Evolutionary conservation across 2,797 vertebrate species (phyloP), one percentile per base, ranked within the genome.

Genomic region (Schizopygopsis pylzovi): DNA sequence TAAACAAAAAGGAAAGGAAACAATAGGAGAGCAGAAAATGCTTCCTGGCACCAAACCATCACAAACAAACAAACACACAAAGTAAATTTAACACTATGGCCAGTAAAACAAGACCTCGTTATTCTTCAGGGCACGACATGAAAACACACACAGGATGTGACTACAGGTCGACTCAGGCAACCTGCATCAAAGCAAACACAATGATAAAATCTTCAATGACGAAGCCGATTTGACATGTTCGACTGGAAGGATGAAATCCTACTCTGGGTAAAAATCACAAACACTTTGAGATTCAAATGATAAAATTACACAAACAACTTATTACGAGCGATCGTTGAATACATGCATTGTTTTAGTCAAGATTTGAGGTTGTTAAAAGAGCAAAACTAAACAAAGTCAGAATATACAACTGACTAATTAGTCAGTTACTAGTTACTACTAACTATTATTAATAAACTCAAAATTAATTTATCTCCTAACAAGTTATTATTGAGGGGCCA

Each of bases 1-100:
- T 77, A 82, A 87, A 87, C 81, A 92, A 92, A 89, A 82, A 70
- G 25, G 71, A 81, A 91, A 78, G 91, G 86, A 93, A 93, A 93
- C 84, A 88, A 91, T 91, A 92, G 92, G 90, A 93, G 67, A 39
- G 79, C 80, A 85, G 86, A 88, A 91, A 88, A 84, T 70, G 71
- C 85, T 85, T 90, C 87, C 91, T 93, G 75, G 79, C 88, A 75
- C 18, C 41, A 75, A 83, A 75, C 54, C 39, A 63, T 56, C 82
- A 68, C 86, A 86, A 67, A 83, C 67, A 87, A 41, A 83, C 67
- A 87, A 41, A 83, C 28, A 83, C 75, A 63, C 67, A 79, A 59
- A 68, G 75, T 18, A 56, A 54, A 67, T 67, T 67, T 41, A 67
- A 84, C 59, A 67, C 47, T 41, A 56, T 70, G 49, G 18, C 49